These are phyloP conservation scores for Hylaeus volcanicus DNA, from an alignment of 1,140 invertebrate genomes.

Conservation along the genomic window DNA sequence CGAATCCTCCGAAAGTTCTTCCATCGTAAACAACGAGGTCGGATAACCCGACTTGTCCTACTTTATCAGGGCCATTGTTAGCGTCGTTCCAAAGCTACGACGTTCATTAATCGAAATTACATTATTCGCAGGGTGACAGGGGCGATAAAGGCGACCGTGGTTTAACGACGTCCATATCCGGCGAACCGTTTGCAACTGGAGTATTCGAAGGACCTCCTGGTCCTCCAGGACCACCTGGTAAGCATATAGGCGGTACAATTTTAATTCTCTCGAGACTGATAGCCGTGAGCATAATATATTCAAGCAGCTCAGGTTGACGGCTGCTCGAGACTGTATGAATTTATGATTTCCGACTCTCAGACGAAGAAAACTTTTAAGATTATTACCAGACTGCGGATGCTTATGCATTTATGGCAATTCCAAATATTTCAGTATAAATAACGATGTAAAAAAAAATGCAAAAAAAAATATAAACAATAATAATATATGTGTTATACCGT, in stretches of 20 bases:
- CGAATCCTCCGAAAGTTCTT: background rate
- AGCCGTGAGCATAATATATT: background rate
- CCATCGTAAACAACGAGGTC: background rate
- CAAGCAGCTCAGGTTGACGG: background rate
- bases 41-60: too few relatives aligned
- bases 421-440: too few relatives aligned
- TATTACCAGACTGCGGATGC: background rate
- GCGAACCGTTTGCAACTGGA: slow-evolving; percentile 93
- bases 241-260: slow-evolving; percentile 69
- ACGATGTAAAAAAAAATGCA: too few relatives aligned
- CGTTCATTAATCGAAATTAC: slow-evolving; percentile 34
- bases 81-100: too few relatives aligned
- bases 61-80: background rate
- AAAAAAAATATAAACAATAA: too few relatives aligned
- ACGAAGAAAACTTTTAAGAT: background rate
- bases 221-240: slow-evolving; percentile 94
- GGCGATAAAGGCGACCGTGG: slow-evolving; percentile 95
- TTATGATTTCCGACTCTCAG: background rate
- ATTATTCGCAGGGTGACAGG: slow-evolving; percentile 87
- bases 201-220: slow-evolving; percentile 96
- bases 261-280: slow-evolving; percentile 30
- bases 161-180: slow-evolving; percentile 92
- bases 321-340: background rate
- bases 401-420: background rate
- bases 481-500: too few relatives aligned